Conservation (phyloP, 1,140 invertebrate species). For the Harlomillsia oculata region DNA sequence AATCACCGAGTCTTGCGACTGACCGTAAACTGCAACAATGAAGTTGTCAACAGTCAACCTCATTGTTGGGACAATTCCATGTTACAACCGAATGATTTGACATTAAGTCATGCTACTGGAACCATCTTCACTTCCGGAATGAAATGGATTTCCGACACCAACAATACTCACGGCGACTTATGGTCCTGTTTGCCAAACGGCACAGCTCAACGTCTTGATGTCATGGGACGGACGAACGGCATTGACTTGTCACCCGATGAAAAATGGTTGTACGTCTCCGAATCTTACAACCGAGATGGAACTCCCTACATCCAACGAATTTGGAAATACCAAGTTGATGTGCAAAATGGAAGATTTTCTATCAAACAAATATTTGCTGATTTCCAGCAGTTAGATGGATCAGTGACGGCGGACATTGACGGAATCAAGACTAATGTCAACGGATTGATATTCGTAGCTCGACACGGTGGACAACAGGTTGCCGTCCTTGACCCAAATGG, state of each 20-base stretch:
- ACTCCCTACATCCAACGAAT: constrained; percentile 18
- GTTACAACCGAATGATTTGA: constrained; percentile 26
- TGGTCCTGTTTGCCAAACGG: constrained; percentile 19
- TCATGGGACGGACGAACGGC: constrained; percentile 23
- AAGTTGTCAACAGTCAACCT: constrained; percentile 5
- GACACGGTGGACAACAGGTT: constrained; percentile 22
- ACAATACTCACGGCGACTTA: constrained; percentile 14
- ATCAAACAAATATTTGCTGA: constrained; percentile 18
- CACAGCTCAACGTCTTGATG: constrained; percentile 2
- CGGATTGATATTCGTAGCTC: constrained; percentile 17
- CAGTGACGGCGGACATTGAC: constrained; percentile 10
- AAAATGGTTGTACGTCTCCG: constrained; percentile 15
- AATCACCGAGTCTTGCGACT: constrained; percentile 15
- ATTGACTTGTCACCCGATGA: constrained; percentile 27
- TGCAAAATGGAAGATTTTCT: not conserved
- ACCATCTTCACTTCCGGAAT: constrained; percentile 23
- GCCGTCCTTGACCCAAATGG: constrained; percentile 6
- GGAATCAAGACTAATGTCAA: constrained; percentile 18
- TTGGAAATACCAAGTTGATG: constrained; percentile 20
- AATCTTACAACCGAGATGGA: constrained; percentile 17
- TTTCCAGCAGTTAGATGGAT: constrained; percentile 10
- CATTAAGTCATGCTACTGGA: constrained; percentile 12
- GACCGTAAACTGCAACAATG: not conserved
- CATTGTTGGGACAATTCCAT: constrained; percentile 12
- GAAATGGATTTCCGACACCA: constrained; percentile 13